Evolutionary conservation across 2,797 vertebrate genomes (phyloP).

Genomic region (Orientallactaga sibirica): DNA sequence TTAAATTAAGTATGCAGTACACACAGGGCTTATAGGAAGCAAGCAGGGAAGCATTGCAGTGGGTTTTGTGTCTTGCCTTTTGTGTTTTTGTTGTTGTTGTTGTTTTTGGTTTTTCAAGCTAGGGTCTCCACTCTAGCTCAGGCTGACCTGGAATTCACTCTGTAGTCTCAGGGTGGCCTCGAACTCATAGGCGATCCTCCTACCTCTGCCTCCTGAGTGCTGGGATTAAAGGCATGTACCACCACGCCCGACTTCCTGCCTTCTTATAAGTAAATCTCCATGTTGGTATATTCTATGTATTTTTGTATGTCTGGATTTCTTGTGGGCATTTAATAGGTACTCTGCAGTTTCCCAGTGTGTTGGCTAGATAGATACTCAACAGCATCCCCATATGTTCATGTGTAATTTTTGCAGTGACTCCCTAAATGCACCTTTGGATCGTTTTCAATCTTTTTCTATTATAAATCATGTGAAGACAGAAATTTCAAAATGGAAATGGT

Average conservation of each 20-base stretch:
- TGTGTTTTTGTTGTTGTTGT: no score
- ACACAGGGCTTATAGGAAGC: no score
- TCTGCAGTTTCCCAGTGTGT: background rate
- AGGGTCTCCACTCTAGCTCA: no score
- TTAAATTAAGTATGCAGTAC: background rate
- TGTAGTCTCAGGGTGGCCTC: no score
- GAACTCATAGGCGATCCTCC: no score
- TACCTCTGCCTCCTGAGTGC: no score
- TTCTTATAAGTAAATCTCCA: background rate
- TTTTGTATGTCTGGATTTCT: background rate
- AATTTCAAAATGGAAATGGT: constrained; percentile 36
- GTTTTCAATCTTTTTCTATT: constrained; percentile 4
- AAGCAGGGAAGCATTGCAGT: background rate
- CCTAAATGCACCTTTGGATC: background rate
- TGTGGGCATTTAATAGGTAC: background rate
- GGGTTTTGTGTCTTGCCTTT: background rate
- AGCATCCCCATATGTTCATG: background rate
- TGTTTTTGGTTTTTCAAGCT: no score
- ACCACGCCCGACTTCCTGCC: background rate
- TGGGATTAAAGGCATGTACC: no score
- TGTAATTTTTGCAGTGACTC: background rate
- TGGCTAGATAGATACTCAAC: background rate
- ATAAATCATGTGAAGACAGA: constrained; percentile 29
- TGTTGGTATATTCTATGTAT: background rate
- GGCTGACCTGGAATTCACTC: no score